Conservation (phyloP, 2,888 invertebrate genomes). For the Apodemia mormo region DNA sequence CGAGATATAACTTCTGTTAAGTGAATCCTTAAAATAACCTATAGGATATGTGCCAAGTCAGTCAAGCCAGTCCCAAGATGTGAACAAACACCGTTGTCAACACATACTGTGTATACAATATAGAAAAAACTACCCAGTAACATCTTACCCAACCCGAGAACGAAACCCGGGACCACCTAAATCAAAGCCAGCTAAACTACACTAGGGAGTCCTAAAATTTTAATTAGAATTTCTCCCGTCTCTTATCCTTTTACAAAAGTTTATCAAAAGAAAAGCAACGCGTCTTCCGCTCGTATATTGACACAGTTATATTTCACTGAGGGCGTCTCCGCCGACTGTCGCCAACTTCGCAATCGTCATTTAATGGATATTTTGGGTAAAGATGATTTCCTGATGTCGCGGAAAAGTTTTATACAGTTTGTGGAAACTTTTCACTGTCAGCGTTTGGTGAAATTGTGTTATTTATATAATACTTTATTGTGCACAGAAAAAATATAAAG, state of each 20-base stretch:
- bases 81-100: too few species aligned
- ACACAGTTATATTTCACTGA: constrained; percentile 47
- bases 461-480: neutral
- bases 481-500: too few species aligned
- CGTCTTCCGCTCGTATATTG: constrained; percentile 42
- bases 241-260: constrained; percentile 16
- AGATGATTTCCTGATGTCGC: constrained; percentile 17
- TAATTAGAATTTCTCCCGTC: constrained; percentile 11
- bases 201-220: neutral
- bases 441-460: neutral
- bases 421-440: neutral
- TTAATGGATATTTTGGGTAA: constrained; percentile 16
- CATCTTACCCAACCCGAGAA: too few species aligned
- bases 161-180: too few species aligned
- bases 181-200: neutral
- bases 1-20: too few species aligned
- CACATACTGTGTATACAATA: too few species aligned
- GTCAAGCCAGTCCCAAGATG: too few species aligned
- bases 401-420: neutral
- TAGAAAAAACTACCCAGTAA: too few species aligned
- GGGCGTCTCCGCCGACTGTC: constrained; percentile 1
- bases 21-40: too few species aligned
- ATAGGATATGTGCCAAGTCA: too few species aligned
- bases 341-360: neutral
- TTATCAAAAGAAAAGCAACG: constrained; percentile 17